Conservation (phyloP, 1,140 invertebrate species). For the Lordiphosa stackelbergi region DNA sequence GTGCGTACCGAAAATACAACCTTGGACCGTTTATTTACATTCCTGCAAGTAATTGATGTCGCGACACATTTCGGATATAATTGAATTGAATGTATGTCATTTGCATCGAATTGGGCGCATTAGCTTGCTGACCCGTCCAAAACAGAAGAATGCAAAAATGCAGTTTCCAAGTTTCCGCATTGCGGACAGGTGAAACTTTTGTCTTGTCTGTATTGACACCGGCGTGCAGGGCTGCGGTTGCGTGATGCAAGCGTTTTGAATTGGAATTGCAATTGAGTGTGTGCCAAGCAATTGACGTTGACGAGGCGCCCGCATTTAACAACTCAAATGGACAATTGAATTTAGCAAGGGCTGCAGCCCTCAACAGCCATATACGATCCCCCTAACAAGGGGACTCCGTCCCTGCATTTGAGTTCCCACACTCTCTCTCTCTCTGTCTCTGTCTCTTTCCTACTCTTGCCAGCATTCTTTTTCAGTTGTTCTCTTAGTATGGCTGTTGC, state of each 20-base stretch:
- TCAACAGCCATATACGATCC: not conserved
- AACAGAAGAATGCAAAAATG: conserved; percentile 6
- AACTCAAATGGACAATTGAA: conserved; percentile 11
- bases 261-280: conserved; percentile 28
- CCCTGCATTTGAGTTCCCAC: conserved; percentile 30
- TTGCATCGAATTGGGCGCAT: conserved; percentile 15
- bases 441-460: conserved; percentile 13
- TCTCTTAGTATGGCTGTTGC: conserved; percentile 61
- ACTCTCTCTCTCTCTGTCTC: conserved; percentile 23
- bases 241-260: conserved; percentile 19
- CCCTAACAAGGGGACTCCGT: conserved; percentile 27
- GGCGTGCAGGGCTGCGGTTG: conserved; percentile 14
- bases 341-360: conserved; percentile 16
- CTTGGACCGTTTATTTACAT: not conserved
- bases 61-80: conserved; percentile 5
- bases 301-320: conserved; percentile 8
- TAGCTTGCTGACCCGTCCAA: conserved; percentile 29
- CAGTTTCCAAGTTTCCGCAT: conserved; percentile 33
- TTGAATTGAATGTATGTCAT: not conserved
- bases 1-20: too few relatives aligned
- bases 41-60: conserved; percentile 24
- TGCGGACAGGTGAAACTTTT: conserved; percentile 37
- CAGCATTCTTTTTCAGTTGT: conserved; percentile 20
- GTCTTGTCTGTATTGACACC: conserved; percentile 29
- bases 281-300: conserved; percentile 42